Evolutionary conservation across 2,888 invertebrate genomes (phyloP), one percentile per base, ranked within the genome.

Genomic region (Melanargia galathea): DNA sequence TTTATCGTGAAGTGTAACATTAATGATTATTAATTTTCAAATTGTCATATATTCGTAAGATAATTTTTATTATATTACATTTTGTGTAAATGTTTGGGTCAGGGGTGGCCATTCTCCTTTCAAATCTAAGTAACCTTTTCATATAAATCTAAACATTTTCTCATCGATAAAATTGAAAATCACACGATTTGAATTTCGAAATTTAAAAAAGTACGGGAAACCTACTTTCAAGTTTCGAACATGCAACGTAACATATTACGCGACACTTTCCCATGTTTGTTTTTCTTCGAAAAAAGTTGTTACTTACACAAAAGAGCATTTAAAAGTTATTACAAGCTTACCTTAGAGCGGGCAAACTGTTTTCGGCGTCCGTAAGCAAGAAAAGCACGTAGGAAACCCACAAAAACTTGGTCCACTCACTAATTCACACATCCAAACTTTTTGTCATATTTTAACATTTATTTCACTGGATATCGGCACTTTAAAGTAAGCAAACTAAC

Each of bases 261-360:
- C 43, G 48, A 62, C 54, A 70, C 63, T 69, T 67, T 64, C 66
- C 24, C 60, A 24, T 56, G 56, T 26, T 49, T 16, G 43, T 43
- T 43, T 43, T 35, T 56, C 54, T 46, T 54, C 55, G 62, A 67
- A 40, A 60, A 10, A 35, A 35, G 20, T 52, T 13, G 35, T 35
- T 52, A 22, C 11, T 13, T 20, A 22, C 16, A 22, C 11, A 26
- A 8, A 46, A 46, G 20, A 16, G 13, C 22, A 22, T n/a, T 38
- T 43, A 67, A 66, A 63, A 54, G 55, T 56, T 24, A 43, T 13
- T 22, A 22, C 51, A 51, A 55, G 68, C 74, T 68, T 38, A 76
- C 76, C 76, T 75, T 70, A 62, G 55, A 68, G 68, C 71, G 78
- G 77, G 73, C 72, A 68, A 71, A 49, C 33, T 43, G 57, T 63